Conservation (phyloP, 2,888 invertebrate species). For the Leuctra nigra region DNA sequence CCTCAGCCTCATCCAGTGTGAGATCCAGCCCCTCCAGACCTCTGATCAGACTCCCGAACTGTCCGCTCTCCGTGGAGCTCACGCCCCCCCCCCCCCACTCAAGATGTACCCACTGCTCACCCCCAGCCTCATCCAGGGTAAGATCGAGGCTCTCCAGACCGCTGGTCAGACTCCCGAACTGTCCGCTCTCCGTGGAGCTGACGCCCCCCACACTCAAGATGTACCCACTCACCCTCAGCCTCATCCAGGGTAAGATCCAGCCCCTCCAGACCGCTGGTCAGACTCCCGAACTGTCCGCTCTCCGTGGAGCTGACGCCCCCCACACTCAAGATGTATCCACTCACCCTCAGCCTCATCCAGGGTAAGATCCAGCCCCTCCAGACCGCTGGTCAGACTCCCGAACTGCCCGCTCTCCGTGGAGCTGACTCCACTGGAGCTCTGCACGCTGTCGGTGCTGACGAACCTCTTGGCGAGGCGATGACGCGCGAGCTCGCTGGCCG, state of each 20-base stretch:
- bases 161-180: conserved; percentile 13
- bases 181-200: conserved; percentile 21
- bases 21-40: conserved; percentile 19
- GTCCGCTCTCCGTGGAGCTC: conserved; percentile 21
- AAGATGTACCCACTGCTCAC: too few species aligned
- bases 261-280: conserved; percentile 12
- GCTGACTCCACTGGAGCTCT: conserved; percentile 26
- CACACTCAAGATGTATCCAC: background rate
- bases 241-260: conserved; percentile 12
- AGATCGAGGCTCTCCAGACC: conserved; percentile 19
- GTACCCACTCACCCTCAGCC: too few species aligned
- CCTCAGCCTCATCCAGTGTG: too few species aligned
- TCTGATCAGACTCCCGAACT: conserved; percentile 13
- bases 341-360: conserved; percentile 6
- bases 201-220: too few species aligned
- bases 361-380: conserved; percentile 10
- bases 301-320: conserved; percentile 24
- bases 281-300: conserved; percentile 19
- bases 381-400: conserved; percentile 15
- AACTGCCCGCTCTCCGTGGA: conserved; percentile 20
- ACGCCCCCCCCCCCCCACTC: too few species aligned
- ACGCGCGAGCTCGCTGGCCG: background rate
- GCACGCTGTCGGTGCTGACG: conserved; percentile 24
- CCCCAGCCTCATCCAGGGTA: too few species aligned
- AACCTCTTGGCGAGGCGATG: conserved; percentile 6